Conservation (phyloP, 2,797 vertebrate genomes). For the Poecile montanus region DNA sequence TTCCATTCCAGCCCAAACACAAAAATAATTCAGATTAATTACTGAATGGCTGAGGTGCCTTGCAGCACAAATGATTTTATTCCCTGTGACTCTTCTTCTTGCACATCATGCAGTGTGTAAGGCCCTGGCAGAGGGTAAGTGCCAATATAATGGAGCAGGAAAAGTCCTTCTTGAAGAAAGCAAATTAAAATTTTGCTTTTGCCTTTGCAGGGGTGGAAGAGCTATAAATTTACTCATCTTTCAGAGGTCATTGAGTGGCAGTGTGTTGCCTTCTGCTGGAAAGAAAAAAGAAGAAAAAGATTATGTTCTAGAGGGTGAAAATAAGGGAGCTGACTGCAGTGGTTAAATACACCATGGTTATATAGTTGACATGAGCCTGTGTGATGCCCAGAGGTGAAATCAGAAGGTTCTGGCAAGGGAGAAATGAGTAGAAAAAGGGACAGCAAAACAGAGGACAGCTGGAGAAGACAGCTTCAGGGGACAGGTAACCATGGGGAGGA, state of each 20-base stretch:
- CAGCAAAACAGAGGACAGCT: neutral
- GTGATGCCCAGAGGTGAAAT: neutral
- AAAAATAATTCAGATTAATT: neutral
- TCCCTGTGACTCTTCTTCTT: neutral
- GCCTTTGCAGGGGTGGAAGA: neutral
- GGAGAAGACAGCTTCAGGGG: neutral
- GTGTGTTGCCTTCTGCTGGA: neutral
- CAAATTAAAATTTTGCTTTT: conserved; percentile 7
- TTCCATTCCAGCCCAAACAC: neutral
- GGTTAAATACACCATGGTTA: neutral
- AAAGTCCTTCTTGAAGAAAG: neutral
- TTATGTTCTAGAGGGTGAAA: neutral
- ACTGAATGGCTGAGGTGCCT: neutral
- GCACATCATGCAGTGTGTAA: neutral
- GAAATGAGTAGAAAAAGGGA: neutral
- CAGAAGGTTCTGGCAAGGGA: neutral
- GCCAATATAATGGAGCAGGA: neutral
- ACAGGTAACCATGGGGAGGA: no score
- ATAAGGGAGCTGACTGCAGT: neutral
- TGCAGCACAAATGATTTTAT: neutral
- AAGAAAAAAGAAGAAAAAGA: neutral
- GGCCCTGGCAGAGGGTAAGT: neutral
- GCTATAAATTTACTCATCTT: neutral
- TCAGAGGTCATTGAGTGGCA: neutral
- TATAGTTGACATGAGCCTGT: neutral